A percentile compares a stretch with the other conserved stretches of the same genome.
phyloP scores from a whole-genome alignment of 2,888 invertebrate genomes.

The Cheilosia pagana region DNA sequence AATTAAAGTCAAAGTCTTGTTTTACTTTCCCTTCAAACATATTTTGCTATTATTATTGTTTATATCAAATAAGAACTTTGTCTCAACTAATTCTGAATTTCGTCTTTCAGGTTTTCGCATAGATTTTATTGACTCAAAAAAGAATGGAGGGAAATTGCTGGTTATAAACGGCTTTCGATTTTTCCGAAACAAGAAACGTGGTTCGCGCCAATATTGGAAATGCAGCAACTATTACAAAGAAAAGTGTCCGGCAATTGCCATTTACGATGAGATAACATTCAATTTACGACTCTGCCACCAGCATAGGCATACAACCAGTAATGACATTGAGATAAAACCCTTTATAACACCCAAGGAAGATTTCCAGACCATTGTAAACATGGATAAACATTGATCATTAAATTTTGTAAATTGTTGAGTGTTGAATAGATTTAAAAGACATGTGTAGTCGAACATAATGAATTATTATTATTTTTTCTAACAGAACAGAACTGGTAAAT shows the following conservation, averaged over 20 bases:
- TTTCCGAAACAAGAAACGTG: slow-evolving; percentile 83
- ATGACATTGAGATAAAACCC: slow-evolving; percentile 82
- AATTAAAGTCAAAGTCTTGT: slow-evolving; percentile 24
- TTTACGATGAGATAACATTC: slow-evolving; percentile 82
- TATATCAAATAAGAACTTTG: neutral
- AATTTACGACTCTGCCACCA: slow-evolving; percentile 82
- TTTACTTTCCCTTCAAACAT: slow-evolving; percentile 28
- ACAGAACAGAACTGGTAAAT: slow-evolving; percentile 55
- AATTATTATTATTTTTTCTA: slow-evolving; percentile 54
- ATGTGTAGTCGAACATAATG: slow-evolving; percentile 33
- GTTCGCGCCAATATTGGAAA: slow-evolving; percentile 83
- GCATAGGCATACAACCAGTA: slow-evolving; percentile 82
- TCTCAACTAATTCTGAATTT: slow-evolving; percentile 42
- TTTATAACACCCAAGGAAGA: slow-evolving; percentile 73
- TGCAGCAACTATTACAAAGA: slow-evolving; percentile 83
- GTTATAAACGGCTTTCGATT: slow-evolving; percentile 83
- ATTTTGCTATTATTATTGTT: neutral
- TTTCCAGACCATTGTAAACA: slow-evolving; percentile 43
- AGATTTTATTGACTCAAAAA: slow-evolving; percentile 83
- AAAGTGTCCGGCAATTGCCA: slow-evolving; percentile 83
- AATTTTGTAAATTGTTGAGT: slow-evolving; percentile 13
- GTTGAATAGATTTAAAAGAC: slow-evolving; percentile 24
- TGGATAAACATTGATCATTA: slow-evolving; percentile 58
- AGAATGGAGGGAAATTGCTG: slow-evolving; percentile 83
- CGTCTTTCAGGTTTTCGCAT: slow-evolving; percentile 81